These are phyloP conservation scores for Pantelozetes paolii DNA, from an alignment of 2,888 invertebrate species.

Conservation along the genomic window DNA sequence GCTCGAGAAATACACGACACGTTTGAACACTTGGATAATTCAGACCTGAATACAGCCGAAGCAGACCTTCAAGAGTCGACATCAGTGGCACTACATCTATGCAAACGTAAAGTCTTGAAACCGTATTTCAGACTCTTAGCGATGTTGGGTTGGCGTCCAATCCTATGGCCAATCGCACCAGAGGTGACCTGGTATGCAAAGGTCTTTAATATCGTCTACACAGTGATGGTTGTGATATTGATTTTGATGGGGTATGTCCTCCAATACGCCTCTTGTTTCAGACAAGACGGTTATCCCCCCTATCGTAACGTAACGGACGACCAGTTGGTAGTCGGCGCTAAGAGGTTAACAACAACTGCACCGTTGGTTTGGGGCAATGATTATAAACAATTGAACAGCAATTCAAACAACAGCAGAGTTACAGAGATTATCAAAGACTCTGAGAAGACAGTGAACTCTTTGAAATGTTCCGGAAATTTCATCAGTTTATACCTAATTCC, in stretches of 20 bases:
- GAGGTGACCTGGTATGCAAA: constrained; percentile 52
- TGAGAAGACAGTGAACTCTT: neutral
- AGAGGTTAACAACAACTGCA: neutral
- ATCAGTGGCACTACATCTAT: constrained; percentile 51
- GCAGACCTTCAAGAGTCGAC: constrained; percentile 37
- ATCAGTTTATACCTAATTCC: constrained; percentile 70
- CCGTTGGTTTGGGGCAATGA: neutral
- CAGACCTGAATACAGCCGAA: neutral
- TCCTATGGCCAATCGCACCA: constrained; percentile 57
- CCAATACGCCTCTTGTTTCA: constrained; percentile 73
- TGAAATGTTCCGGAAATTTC: constrained; percentile 56
- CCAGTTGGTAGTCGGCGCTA: neutral
- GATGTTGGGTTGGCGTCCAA: constrained; percentile 65
- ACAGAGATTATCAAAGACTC: neutral
- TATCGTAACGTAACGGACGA: neutral
- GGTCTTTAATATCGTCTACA: constrained; percentile 65
- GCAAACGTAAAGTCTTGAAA: constrained; percentile 72
- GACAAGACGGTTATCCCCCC: constrained; percentile 55
- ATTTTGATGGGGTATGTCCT: constrained; percentile 67
- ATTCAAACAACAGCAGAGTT: too few species aligned
- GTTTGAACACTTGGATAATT: constrained; percentile 13
- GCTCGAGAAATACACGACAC: constrained; percentile 27
- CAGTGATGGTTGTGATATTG: constrained; percentile 60
- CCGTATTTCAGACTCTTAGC: constrained; percentile 71
- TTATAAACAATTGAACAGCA: too few species aligned